phyloP scores from a whole-genome alignment of 2,888 invertebrate species.

The Himalopsyche anomala region DNA sequence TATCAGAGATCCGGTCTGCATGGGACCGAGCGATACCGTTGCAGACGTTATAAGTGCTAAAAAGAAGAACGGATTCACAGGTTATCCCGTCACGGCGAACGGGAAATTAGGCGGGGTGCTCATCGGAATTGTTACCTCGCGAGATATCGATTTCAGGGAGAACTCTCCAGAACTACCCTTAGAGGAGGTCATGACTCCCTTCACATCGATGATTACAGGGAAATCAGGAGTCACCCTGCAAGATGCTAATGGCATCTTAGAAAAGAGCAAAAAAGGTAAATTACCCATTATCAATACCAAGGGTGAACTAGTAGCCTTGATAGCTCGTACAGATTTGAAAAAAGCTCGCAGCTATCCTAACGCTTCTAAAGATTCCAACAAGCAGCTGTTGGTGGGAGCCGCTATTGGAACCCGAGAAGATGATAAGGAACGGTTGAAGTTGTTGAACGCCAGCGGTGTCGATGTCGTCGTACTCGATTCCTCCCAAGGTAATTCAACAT shows the following conservation, averaged over 20 bases:
- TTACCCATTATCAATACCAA: constrained; percentile 89
- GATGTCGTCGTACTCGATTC: constrained; percentile 98
- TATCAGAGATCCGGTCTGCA: constrained; percentile 96
- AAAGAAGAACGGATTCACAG: constrained; percentile 94
- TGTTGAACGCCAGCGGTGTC: constrained; percentile 91
- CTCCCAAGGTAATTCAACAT: constrained; percentile 97
- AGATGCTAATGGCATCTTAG: constrained; percentile 95
- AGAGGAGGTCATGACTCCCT: constrained; percentile 89
- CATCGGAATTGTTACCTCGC: constrained; percentile 97
- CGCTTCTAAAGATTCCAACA: constrained; percentile 97
- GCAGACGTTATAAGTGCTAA: constrained; percentile 94
- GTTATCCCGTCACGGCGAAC: constrained; percentile 96
- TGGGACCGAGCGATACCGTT: constrained; percentile 92
- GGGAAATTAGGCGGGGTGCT: constrained; percentile 95
- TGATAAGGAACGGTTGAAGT: constrained; percentile 87
- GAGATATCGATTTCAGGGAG: constrained; percentile 96
- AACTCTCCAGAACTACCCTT: constrained; percentile 80
- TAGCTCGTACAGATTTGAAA: constrained; percentile 98
- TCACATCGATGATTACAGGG: constrained; percentile 92
- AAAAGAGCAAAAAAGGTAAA: constrained; percentile 97
- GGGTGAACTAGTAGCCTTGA: constrained; percentile 94
- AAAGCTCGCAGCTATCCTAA: constrained; percentile 97
- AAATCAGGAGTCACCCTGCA: constrained; percentile 92
- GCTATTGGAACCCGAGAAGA: constrained; percentile 93
- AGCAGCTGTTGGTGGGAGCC: constrained; percentile 94